Conservation (phyloP, 2,888 invertebrate species). For the Dicranocentrus wangi region DNA sequence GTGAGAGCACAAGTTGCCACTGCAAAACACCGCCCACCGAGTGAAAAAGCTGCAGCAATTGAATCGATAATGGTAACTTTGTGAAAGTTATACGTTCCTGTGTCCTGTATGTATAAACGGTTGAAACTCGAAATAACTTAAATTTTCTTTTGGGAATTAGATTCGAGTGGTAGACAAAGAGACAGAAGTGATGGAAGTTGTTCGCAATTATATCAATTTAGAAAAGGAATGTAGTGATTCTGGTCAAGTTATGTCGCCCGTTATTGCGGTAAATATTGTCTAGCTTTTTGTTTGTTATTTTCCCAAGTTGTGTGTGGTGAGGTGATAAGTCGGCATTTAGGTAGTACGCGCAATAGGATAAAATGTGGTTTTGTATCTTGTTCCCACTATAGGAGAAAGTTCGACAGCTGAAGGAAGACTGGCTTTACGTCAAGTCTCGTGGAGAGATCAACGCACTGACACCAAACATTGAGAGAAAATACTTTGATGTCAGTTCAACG, state of each 20-base stretch:
- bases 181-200: constrained; percentile 79
- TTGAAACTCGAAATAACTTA: not conserved
- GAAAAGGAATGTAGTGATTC: constrained; percentile 77
- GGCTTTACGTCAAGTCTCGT: constrained; percentile 76
- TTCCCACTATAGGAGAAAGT: constrained; percentile 76
- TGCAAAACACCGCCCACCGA: constrained; percentile 70
- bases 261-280: constrained; percentile 75
- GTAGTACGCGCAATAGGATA: too few species aligned
- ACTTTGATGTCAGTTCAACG: constrained; percentile 64
- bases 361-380: not conserved
- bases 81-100: too few species aligned
- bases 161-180: constrained; percentile 77
- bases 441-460: constrained; percentile 70
- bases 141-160: constrained; percentile 58
- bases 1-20: constrained; percentile 71
- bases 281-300: not conserved
- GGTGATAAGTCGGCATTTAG: too few species aligned
- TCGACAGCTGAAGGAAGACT: constrained; percentile 77
- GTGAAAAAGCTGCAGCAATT: constrained; percentile 68
- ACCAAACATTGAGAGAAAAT: constrained; percentile 67
- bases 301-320: not conserved
- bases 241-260: constrained; percentile 76
- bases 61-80: constrained; percentile 66
- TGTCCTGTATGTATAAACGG: too few species aligned
- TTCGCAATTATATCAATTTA: constrained; percentile 81